Base-by-base conservation (phyloP, 53 echinoderm and acorn worm genomes). In the Henricia sp. region DNA sequence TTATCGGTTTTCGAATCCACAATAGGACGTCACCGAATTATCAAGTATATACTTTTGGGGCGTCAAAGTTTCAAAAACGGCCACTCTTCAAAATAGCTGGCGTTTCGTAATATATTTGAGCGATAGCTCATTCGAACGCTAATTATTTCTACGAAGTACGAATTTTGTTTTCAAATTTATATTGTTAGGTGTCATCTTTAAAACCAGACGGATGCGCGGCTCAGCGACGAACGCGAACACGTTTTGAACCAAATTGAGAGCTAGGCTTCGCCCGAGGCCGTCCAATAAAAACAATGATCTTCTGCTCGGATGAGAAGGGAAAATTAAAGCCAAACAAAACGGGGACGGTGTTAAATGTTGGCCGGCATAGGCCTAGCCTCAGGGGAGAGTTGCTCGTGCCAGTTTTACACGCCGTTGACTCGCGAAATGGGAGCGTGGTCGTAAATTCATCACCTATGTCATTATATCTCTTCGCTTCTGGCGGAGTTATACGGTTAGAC, bases 291-390 rank as follows among this genome's bases (percentile, higher is more conserved):
- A 55, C 67, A 67, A 76, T 44, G 30, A 76, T 76, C 59, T 76
- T 76, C 56, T 41, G 76, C 76, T 59, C 29, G 39, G 76, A 23
- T 58, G 57, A 16, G 55, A 30, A 39, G 59, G 27, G 55, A 2
- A 58, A 76, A 76, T 76, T 58, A 76, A 76, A 76, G 59, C 29
- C 56, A 76, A 76, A 76, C 76, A 76, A 58, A 41, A 58, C 16
- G 5, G 24, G 44, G 44, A 39, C 24, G 20, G 37, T 42, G 57
- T 39, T 3, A 30, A 30, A 51, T 16, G 25, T 12, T 27, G 1
- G 38, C 74, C 29, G 16, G 46, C 14, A 51, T 30, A 30, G 32
- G 2, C 9, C 9, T 36, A 30, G 16, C 29, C 26, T 24, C 73
- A 37, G 4, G 55, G n/a, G 54, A 17, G 34, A 37, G 19, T 0